Conservation (phyloP, 2,888 invertebrate species). For the Chesias legatella region DNA sequence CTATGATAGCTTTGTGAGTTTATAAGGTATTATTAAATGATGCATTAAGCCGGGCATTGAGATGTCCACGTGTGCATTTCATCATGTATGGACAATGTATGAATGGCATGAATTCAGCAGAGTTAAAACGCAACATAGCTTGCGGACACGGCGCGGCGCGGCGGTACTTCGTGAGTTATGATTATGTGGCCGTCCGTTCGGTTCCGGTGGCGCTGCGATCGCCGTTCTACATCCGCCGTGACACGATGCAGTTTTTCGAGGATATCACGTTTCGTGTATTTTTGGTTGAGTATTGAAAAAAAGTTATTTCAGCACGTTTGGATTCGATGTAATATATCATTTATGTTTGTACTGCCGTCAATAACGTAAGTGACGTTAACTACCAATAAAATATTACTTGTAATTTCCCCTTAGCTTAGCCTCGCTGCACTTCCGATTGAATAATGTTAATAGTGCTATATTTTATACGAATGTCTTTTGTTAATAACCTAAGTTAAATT, state of each 20-base stretch:
- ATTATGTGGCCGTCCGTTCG: slow-evolving; percentile 46
- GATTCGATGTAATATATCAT: no score
- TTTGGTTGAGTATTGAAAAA: no score
- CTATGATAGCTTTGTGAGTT: not conserved
- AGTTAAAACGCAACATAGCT: slow-evolving; percentile 53
- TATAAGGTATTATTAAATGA: not conserved
- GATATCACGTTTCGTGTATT: slow-evolving; percentile 4
- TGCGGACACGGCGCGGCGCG: slow-evolving; percentile 51
- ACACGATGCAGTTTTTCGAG: slow-evolving; percentile 32
- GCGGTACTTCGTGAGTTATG: slow-evolving; percentile 54
- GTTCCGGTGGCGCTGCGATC: slow-evolving; percentile 42
- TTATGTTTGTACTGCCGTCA: no score
- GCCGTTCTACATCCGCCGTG: slow-evolving; percentile 51
- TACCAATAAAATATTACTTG: no score
- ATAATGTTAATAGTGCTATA: no score
- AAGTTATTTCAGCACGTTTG: no score
- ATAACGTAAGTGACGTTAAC: no score
- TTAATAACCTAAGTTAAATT: no score
- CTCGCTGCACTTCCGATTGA: no score
- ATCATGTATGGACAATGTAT: slow-evolving; percentile 52
- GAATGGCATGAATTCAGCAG: slow-evolving; percentile 53
- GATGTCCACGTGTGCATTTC: slow-evolving; percentile 34
- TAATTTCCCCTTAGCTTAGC: no score
- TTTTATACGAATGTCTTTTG: no score
- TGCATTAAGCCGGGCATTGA: slow-evolving; percentile 12